These are phyloP conservation scores for Marronus borbonicus DNA, from an alignment of 2,888 invertebrate genomes.

Conservation along the genomic window DNA sequence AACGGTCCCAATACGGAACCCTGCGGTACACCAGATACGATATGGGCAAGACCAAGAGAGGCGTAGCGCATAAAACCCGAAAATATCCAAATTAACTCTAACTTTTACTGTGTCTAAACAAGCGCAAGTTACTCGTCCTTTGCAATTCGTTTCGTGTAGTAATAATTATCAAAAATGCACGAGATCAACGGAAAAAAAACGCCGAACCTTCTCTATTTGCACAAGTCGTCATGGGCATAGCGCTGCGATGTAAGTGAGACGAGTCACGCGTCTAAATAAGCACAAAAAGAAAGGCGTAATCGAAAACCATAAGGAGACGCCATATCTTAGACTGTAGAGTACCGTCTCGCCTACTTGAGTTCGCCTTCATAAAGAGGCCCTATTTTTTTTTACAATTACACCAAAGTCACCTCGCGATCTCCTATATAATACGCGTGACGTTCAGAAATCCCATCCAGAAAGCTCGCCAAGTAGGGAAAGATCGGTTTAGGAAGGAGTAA, in stretches of 20 bases:
- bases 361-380: neutral
- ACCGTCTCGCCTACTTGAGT: constrained; percentile 2
- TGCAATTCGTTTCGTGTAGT: no score
- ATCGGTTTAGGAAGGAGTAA: neutral
- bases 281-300: constrained; percentile 6
- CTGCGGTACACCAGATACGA: no score
- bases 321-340: neutral
- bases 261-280: neutral
- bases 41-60: no score
- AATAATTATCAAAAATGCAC: no score
- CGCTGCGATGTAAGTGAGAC: neutral
- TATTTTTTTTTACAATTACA: neutral
- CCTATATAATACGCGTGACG: neutral
- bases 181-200: no score
- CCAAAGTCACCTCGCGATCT: neutral
- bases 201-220: no score
- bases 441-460: neutral
- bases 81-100: no score
- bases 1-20: no score
- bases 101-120: no score
- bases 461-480: neutral
- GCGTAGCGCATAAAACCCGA: no score
- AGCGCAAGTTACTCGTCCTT: no score
- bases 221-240: neutral
- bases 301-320: neutral